phyloP scores from a whole-genome alignment of 2,888 invertebrate genomes.

The Hedya salicella region DNA sequence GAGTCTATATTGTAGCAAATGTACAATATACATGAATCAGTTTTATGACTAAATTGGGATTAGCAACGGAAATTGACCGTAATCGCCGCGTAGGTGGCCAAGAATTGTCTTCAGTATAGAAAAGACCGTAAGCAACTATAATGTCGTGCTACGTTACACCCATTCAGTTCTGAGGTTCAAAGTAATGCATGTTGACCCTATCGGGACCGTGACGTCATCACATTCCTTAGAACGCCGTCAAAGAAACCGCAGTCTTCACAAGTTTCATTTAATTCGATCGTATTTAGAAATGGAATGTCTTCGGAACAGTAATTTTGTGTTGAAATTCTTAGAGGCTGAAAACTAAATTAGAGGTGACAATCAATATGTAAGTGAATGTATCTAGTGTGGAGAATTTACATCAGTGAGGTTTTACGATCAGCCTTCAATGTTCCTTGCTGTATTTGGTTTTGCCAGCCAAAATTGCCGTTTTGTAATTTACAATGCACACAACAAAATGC shows the following conservation, averaged over 20 bases:
- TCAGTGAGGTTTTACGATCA: too few species aligned
- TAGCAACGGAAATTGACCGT: conserved; percentile 56
- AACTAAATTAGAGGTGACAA: not conserved
- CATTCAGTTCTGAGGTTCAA: not conserved
- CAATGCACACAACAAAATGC: too few species aligned
- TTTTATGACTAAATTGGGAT: conserved; percentile 30
- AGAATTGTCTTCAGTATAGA: not conserved
- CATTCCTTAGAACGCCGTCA: conserved; percentile 15
- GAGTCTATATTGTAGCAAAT: too few species aligned
- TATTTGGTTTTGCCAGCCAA: too few species aligned
- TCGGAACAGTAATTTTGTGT: not conserved
- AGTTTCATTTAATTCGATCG: conserved; percentile 11
- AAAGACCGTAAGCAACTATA: not conserved
- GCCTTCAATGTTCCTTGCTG: too few species aligned
- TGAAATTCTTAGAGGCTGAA: not conserved
- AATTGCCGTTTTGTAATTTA: too few species aligned
- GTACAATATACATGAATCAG: conserved; percentile 24
- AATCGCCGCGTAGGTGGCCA: conserved; percentile 67
- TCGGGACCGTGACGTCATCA: conserved; percentile 38
- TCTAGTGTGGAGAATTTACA: too few species aligned
- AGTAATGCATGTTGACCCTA: conserved; percentile 20
- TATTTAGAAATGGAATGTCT: conserved; percentile 7
- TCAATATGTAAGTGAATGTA: not conserved
- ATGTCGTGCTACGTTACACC: not conserved
- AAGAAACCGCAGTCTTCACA: conserved; percentile 27